These are phyloP conservation scores for Polyommatus iphigenia DNA, from an alignment of 2,888 invertebrate genomes.

Conservation along the genomic window DNA sequence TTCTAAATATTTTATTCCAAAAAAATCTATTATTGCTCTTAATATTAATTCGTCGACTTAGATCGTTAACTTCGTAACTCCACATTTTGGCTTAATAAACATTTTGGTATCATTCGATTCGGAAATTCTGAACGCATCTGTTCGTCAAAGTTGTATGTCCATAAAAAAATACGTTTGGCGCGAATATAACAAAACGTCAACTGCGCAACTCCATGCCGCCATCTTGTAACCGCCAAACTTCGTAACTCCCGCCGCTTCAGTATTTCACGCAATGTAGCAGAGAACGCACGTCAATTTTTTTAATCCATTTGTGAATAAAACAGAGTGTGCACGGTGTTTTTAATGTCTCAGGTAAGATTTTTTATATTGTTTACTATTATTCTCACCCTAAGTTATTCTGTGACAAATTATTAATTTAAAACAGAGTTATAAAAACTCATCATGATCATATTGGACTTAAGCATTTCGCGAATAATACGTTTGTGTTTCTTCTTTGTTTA, in stretches of 20 bases:
- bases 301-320: neutral
- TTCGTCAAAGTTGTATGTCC: neutral
- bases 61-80: slow-evolving; percentile 1
- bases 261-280: neutral
- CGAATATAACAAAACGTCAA: too few relatives aligned
- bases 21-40: too few relatives aligned
- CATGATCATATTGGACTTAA: neutral
- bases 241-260: slow-evolving; percentile 1
- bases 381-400: neutral
- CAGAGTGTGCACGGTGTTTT: neutral
- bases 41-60: neutral
- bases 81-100: neutral
- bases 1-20: too few relatives aligned
- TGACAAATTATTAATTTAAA: slow-evolving; percentile 1
- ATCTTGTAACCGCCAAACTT: slow-evolving; percentile 1
- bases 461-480: neutral
- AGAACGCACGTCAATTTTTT: slow-evolving; percentile 1
- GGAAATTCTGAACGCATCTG: neutral
- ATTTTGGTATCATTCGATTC: neutral
- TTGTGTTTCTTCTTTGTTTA: neutral
- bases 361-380: neutral
- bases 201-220: slow-evolving; percentile 1
- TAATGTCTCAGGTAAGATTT: slow-evolving; percentile 1
- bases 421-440: neutral
- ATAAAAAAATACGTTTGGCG: slow-evolving; percentile 1